Conservation (phyloP, 2,113 vertebrate genomes). For the Tachysurus fulvidraco region DNA sequence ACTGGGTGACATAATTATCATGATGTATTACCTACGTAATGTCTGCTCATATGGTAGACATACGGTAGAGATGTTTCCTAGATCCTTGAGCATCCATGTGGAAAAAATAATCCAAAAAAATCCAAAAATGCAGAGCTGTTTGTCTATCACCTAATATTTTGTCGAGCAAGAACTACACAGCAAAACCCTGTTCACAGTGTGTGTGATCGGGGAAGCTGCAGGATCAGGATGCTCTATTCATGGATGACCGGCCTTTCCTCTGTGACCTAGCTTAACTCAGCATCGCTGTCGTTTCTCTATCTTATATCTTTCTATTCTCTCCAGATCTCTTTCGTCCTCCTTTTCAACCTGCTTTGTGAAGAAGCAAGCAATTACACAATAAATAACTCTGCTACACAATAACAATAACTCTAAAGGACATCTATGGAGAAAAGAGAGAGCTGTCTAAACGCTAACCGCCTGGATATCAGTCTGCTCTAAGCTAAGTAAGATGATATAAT, state of each 20-base stretch:
- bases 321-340: conserved; percentile 28
- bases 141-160: not conserved
- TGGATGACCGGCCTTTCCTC: conserved; percentile 63
- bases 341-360: conserved; percentile 26
- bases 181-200: conserved; percentile 10
- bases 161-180: conserved; percentile 15
- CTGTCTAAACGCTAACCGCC: not conserved
- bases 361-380: not conserved
- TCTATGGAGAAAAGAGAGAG: not conserved
- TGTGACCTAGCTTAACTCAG: conserved; percentile 72
- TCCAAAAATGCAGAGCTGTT: not conserved
- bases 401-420: not conserved
- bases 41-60: not conserved
- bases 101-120: not conserved
- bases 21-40: not conserved
- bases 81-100: not conserved
- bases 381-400: too few species aligned
- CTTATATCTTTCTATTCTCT: conserved; percentile 35
- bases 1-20: not conserved
- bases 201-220: conserved; percentile 30
- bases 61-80: not conserved
- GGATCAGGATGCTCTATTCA: conserved; percentile 65
- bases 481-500: not conserved
- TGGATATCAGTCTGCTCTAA: not conserved
- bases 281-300: conserved; percentile 20